Evolutionary conservation across 2,113 vertebrate species (phyloP), one percentile per base, ranked within the genome.

Genomic region (Egretta garzetta): DNA sequence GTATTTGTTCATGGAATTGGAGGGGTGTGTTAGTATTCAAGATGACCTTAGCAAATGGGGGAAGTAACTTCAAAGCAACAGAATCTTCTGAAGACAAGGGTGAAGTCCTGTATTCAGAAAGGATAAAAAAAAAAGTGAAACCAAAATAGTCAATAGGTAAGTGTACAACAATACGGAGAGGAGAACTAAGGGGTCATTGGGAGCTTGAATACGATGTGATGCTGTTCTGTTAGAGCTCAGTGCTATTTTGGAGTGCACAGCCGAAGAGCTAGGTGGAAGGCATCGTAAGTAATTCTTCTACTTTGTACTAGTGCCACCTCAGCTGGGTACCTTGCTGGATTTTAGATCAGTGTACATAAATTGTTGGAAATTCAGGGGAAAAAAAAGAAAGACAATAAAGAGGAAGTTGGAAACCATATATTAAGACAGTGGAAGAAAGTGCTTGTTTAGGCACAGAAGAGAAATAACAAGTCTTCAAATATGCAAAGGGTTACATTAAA

Each of bases 251-350:
- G 37, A 70, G 21, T 24, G 21, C 32, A 27, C 8, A 43, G 24
- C 28, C 10, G 37, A 56, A 50, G 18, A 37, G 33, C 22, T 63
- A 45, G 28, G 37, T 28, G 30, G 22, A 74, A 84, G 55, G 12
- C 14, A 20, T 37, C 0, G 0, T 11, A 45, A 53, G 8, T 56
- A 62, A 14, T 58, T 56, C 33, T 32, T 73, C 33, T 12, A 5
- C 21, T 79, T 74, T 45, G 55, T 10, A 13, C 33, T 74, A 32
- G 27, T 41, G 56, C 26, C 14, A 21, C n/a, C 32, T 74, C 35
- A 39, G 24, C 23, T 62, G 35, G 16, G 4, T 62, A 45, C 45
- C 49, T n/a, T 68, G 18, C 28, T 49, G 35, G 27, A 56, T 80
- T 88, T 81, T 66, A 64, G 43, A n/a, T 66, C 12, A 24, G 10